A percentile compares a stretch with the other conserved stretches of the same genome.
These are phyloP conservation scores for Xylota sylvarum DNA, from an alignment of 2,888 invertebrate genomes.

Conservation along the genomic window DNA sequence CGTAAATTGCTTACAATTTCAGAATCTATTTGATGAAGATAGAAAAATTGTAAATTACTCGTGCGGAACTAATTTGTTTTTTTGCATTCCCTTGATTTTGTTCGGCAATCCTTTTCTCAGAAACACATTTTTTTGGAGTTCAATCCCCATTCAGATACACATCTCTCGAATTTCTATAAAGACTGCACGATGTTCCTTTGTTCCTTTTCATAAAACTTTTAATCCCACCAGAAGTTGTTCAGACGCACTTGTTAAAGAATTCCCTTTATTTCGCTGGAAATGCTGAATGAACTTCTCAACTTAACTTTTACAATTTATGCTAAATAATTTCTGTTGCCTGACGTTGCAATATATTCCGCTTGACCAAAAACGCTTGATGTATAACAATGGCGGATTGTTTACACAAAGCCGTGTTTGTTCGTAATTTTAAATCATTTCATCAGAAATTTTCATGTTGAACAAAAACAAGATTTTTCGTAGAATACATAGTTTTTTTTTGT, in stretches of 20 bases:
- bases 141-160: neutral
- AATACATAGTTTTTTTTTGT: neutral
- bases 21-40: neutral
- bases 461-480: neutral
- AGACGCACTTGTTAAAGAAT: neutral
- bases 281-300: constrained; percentile 5
- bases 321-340: constrained; percentile 11
- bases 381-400: neutral
- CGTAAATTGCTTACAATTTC: no score
- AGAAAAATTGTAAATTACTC: neutral
- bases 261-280: neutral
- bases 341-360: neutral
- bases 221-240: neutral
- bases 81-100: neutral
- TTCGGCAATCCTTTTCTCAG: neutral
- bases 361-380: neutral
- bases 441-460: neutral
- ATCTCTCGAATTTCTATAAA: neutral
- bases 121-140: neutral
- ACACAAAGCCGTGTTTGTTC: neutral
- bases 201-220: constrained; percentile 14
- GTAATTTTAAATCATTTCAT: neutral
- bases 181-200: neutral
- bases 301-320: constrained; percentile 24
- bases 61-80: neutral